These are phyloP conservation scores for Lordiphosa collinella DNA, from an alignment of 1,140 invertebrate species.

Conservation along the genomic window DNA sequence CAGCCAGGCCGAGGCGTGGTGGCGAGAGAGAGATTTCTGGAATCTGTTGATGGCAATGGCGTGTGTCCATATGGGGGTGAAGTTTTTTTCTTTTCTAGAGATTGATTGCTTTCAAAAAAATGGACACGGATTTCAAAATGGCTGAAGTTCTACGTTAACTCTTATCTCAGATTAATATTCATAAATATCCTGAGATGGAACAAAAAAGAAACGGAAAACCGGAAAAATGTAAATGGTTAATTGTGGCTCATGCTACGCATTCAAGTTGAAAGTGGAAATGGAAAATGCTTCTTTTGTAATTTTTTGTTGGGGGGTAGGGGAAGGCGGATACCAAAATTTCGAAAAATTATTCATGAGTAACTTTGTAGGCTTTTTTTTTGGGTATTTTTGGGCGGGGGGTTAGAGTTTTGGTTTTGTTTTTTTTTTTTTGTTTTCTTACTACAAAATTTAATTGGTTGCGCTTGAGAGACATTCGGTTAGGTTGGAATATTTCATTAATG, in stretches of 20 bases:
- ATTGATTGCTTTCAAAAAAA: conserved; percentile 63
- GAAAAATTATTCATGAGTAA: conserved; percentile 64
- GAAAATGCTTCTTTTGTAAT: conserved; percentile 36
- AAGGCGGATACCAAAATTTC: conserved; percentile 17
- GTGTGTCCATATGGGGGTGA: conserved; percentile 21
- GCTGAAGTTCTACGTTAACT: conserved; percentile 41
- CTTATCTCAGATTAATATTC: conserved; percentile 55
- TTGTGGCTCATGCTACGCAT: conserved; percentile 57
- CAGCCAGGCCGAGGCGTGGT: background rate
- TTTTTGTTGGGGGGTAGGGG: conserved; percentile 20
- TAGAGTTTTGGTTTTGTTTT: conserved; percentile 12
- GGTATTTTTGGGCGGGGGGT: conserved; percentile 4
- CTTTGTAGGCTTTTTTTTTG: conserved; percentile 31
- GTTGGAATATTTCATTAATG: conserved; percentile 38
- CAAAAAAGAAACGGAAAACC: conserved; percentile 41
- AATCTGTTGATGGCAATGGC: conserved; percentile 38
- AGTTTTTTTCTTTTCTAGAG: conserved; percentile 27
- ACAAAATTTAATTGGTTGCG: conserved; percentile 71
- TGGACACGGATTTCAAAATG: conserved; percentile 27
- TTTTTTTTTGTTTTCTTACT: conserved; percentile 15
- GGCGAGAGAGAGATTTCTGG: conserved; percentile 38
- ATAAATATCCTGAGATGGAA: conserved; percentile 57
- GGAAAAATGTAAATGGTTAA: conserved; percentile 75
- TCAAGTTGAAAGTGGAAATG: conserved; percentile 66
- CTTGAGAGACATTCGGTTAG: conserved; percentile 50